Percentiles rank a stretch among this genome's conserved stretches.
phyloP scores from a whole-genome alignment of 2,888 invertebrate species.

The Cheiracanthium punctorium region DNA sequence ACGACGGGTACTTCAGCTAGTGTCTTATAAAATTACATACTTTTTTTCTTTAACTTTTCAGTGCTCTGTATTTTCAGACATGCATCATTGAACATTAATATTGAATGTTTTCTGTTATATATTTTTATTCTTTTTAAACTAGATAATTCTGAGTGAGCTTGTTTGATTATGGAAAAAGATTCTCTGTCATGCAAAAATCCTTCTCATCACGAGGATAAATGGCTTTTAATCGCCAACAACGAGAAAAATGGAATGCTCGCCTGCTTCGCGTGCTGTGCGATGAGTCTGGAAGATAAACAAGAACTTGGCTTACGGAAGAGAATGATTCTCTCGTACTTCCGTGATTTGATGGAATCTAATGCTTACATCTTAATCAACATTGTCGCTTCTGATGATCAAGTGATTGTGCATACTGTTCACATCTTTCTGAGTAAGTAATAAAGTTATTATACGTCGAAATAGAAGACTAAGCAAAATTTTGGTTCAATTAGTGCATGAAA shows the following conservation, averaged over 20 bases:
- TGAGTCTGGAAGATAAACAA: constrained; percentile 34
- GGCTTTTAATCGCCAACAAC: constrained; percentile 18
- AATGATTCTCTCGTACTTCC: background rate
- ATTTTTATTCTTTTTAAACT: too few species aligned
- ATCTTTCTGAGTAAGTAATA: constrained; percentile 35
- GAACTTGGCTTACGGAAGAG: constrained; percentile 24
- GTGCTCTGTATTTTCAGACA: too few species aligned
- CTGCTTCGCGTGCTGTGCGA: constrained; percentile 40
- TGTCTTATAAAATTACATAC: too few species aligned
- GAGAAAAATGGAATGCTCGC: background rate
- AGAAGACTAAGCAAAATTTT: too few species aligned
- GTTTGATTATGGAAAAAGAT: constrained; percentile 2
- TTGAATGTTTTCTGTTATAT: too few species aligned
- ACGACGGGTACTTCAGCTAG: too few species aligned
- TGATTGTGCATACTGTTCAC: constrained; percentile 18
- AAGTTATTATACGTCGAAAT: too few species aligned
- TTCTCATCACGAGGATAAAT: constrained; percentile 26
- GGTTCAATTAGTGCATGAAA: too few species aligned
- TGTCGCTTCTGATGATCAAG: constrained; percentile 28
- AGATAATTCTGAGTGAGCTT: too few species aligned
- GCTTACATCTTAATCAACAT: constrained; percentile 18
- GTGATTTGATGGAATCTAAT: constrained; percentile 24
- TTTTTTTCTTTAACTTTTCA: too few species aligned
- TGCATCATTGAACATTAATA: too few species aligned
- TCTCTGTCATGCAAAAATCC: background rate